Conservation (phyloP, 1,140 invertebrate species). For the Macrosteles quadrilineatus region DNA sequence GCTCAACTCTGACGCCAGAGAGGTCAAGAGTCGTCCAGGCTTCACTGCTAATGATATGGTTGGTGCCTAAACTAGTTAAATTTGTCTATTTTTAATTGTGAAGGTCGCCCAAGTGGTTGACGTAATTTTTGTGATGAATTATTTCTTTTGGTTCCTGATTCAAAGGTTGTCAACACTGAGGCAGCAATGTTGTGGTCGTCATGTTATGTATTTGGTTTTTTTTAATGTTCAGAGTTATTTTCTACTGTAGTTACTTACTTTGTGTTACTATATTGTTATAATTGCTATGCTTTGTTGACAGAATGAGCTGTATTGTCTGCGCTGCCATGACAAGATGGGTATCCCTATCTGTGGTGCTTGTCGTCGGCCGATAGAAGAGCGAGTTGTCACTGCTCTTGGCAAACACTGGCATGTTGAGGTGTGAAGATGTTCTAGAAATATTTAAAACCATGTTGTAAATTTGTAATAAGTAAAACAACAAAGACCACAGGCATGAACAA, state of each 20-base stretch:
- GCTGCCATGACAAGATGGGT: conserved; percentile 99
- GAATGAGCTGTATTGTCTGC: conserved; percentile 95
- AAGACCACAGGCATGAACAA: no score
- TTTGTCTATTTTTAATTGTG: no score
- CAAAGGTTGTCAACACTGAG: no score
- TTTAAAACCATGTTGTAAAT: no score
- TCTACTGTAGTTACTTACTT: conserved; percentile 9
- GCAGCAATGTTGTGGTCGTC: no score
- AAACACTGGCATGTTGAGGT: conserved; percentile 99
- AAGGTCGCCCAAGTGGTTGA: no score
- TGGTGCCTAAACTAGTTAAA: no score
- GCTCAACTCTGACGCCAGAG: conserved; percentile 87
- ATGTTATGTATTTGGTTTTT: background rate
- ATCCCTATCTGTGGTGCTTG: conserved; percentile 97
- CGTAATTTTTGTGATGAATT: no score
- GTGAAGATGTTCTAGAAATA: no score
- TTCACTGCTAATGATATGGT: conserved; percentile 89
- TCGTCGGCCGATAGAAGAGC: conserved; percentile 92
- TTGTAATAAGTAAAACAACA: no score
- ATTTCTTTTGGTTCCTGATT: no score
- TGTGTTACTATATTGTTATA: conserved; percentile 1
- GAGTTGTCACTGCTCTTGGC: conserved; percentile 95
- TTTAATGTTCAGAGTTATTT: background rate
- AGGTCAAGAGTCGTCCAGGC: conserved; percentile 88
- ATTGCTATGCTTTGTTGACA: conserved; percentile 49